A percentile compares a stretch with the other conserved stretches of the same genome.
Evolutionary conservation across 2,888 invertebrate species (phyloP).

Genomic region (Lissonota sp.): DNA sequence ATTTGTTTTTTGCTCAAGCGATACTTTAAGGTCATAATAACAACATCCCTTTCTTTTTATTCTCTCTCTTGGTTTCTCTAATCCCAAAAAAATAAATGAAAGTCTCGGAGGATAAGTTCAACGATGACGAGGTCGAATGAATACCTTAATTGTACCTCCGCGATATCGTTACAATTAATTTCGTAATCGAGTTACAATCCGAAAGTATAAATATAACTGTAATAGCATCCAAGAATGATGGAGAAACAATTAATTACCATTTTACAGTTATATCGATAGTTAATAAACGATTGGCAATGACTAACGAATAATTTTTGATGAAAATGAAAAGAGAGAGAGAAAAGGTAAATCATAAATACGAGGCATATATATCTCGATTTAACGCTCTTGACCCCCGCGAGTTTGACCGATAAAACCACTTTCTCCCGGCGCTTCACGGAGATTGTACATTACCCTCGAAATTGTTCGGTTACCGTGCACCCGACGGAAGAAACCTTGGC

Average conservation of each 20-base stretch:
- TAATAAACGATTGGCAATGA: background rate
- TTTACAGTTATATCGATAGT: slow-evolving; percentile 3
- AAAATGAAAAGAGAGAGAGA: background rate
- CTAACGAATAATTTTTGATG: background rate
- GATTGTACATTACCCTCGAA: too few species aligned
- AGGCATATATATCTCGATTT: too few species aligned
- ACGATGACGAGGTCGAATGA: slow-evolving; percentile 29
- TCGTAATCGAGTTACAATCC: slow-evolving; percentile 39
- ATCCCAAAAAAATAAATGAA: background rate
- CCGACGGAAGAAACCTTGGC: too few species aligned
- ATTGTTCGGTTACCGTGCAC: too few species aligned
- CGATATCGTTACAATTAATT: slow-evolving; percentile 38
- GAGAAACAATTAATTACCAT: background rate
- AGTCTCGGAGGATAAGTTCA: slow-evolving; percentile 9
- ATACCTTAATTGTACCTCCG: background rate
- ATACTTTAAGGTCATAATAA: too few species aligned
- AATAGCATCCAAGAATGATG: background rate
- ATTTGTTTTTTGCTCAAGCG: too few species aligned
- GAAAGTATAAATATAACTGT: background rate
- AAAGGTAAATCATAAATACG: background rate
- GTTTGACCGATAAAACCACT: too few species aligned
- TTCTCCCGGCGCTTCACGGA: too few species aligned
- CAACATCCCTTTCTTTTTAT: background rate
- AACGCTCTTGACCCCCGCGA: too few species aligned
- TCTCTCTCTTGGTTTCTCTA: background rate